Percentiles rank a stretch among this genome's conserved stretches.
These are phyloP conservation scores for Cantharis rufa DNA, from an alignment of 2,888 invertebrate species.

Conservation along the genomic window DNA sequence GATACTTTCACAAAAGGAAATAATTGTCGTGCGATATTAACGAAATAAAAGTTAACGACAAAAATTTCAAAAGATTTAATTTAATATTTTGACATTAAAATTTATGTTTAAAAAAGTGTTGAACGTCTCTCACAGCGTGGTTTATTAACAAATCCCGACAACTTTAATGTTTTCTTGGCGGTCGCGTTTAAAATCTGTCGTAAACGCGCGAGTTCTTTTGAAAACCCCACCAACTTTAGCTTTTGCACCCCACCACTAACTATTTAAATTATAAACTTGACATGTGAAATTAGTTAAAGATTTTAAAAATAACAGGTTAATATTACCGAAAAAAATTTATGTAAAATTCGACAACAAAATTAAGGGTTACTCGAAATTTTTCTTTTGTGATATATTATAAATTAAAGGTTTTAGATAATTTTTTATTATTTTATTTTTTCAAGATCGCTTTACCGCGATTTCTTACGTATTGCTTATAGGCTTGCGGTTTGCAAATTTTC, in stretches of 20 bases:
- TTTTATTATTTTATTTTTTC: not conserved
- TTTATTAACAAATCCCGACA: not conserved
- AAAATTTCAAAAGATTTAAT: not conserved
- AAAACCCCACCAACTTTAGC: slow-evolving; percentile 13
- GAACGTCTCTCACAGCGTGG: not conserved
- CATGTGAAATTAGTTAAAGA: not conserved
- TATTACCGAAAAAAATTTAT: not conserved
- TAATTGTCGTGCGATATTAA: not conserved
- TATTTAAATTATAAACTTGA: slow-evolving; percentile 14
- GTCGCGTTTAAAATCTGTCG: slow-evolving; percentile 20
- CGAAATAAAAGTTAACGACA: not conserved
- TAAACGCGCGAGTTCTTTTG: slow-evolving; percentile 8
- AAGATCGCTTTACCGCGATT: not conserved
- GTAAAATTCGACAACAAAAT: slow-evolving; percentile 3
- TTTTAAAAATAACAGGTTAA: not conserved
- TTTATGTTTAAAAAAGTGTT: not conserved
- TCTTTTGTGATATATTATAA: not conserved
- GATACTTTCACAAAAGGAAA: not conserved
- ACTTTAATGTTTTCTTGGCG: slow-evolving; percentile 13
- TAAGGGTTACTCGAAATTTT: not conserved
- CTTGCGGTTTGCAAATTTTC: not conserved
- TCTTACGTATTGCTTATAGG: not conserved
- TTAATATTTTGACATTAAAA: not conserved
- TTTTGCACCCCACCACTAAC: slow-evolving; percentile 18
- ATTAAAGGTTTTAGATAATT: not conserved